phyloP scores from a whole-genome alignment of 2,797 vertebrate genomes.

The Schizopygopsis pylzovi region DNA sequence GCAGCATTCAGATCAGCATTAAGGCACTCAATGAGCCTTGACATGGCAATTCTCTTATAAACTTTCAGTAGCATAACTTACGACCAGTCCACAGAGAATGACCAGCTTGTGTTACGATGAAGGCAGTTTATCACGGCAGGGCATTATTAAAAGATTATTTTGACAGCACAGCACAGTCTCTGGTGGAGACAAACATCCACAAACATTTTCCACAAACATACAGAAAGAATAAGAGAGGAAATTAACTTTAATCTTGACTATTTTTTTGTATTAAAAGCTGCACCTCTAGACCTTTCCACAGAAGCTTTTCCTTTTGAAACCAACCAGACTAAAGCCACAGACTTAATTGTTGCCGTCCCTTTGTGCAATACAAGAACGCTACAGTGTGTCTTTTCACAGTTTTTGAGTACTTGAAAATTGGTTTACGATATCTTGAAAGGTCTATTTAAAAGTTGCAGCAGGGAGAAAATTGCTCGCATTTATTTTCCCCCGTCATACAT shows the following conservation, averaged over 20 bases:
- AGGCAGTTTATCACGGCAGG: conserved; percentile 82
- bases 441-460: conserved; percentile 33
- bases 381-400: conserved; percentile 23
- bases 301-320: conserved; percentile 13
- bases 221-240: background rate
- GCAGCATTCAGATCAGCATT: conserved; percentile 79
- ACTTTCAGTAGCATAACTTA: conserved; percentile 84
- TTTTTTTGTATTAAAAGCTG: background rate
- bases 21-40: conserved; percentile 86
- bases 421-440: conserved; percentile 37
- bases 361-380: conserved; percentile 38
- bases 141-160: conserved; percentile 69
- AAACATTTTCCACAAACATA: background rate
- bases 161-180: conserved; percentile 62
- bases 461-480: conserved; percentile 43
- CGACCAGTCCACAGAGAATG: conserved; percentile 68
- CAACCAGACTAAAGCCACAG: conserved; percentile 1
- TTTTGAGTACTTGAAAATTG: conserved; percentile 29
- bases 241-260: background rate
- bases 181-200: background rate
- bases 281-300: background rate
- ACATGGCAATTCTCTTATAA: conserved; percentile 84
- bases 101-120: conserved; percentile 76
- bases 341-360: conserved; percentile 9
- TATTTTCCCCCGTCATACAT: conserved; percentile 23